Percentiles rank a stretch among this genome's conserved stretches.
These are phyloP conservation scores for Sylvia atricapilla DNA, from an alignment of 2,113 vertebrate species.

Conservation along the genomic window DNA sequence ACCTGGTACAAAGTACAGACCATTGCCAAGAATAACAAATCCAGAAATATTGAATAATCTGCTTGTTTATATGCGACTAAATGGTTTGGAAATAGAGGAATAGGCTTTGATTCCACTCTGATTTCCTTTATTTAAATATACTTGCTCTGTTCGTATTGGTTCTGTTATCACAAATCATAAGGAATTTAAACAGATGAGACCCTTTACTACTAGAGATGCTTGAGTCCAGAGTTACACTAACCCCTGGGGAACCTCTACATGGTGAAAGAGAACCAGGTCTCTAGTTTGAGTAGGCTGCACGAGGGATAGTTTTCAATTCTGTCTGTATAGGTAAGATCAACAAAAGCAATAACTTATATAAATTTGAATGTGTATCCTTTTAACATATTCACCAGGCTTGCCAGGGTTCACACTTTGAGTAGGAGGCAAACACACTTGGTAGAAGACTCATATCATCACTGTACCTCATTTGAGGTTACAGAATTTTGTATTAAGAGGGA, in stretches of 20 bases:
- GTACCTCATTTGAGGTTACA: neutral
- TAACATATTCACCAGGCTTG: neutral
- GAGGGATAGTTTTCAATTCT: neutral
- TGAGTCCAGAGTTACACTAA: neutral
- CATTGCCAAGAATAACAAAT: slow-evolving; percentile 6
- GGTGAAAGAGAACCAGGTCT: neutral
- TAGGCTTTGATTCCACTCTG: neutral
- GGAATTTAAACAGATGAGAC: neutral
- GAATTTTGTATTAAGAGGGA: neutral
- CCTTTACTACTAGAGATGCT: neutral
- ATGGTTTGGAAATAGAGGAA: neutral
- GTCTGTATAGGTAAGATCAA: neutral
- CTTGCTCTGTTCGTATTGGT: neutral
- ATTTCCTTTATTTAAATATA: neutral
- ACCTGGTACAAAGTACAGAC: neutral
- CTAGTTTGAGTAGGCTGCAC: neutral
- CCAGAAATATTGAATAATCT: slow-evolving; percentile 43
- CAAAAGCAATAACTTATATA: neutral
- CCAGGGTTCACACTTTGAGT: neutral
- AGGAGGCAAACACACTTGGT: neutral
- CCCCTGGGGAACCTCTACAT: neutral
- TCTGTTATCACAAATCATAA: neutral
- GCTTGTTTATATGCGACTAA: slow-evolving; percentile 3
- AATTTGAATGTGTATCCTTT: neutral
- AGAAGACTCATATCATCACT: neutral